Base-by-base conservation (phyloP, 2,113 vertebrate genomes). In the Potamarius usumacintae region DNA sequence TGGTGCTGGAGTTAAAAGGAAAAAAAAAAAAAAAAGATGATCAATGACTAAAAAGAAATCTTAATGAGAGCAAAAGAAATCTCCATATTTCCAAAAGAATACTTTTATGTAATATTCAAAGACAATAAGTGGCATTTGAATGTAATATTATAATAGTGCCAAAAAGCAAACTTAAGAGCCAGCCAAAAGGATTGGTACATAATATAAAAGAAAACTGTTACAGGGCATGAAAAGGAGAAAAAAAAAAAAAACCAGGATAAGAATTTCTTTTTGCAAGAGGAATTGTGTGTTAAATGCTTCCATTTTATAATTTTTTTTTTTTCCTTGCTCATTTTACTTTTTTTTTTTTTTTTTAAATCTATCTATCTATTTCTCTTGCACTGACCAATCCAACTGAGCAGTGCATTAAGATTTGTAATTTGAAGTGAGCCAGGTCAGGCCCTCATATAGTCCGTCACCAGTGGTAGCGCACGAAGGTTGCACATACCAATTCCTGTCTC, bases 401-500 rank as follows among this genome's bases (percentile, higher is more conserved):
- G 90, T 94, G 93, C 96, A 96, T 98, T 99, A 99, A 87, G 97
- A 97, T 96, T 99, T 99, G 94, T 99, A 99, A 94, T 99, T 99
- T 93, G 98, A 99, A 86, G 98, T 99, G 92, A 99, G 97, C 98
- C 98, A 99, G 92, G 98, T 99, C 92, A 99, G 97, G 92, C 98
- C 98, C 94, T 99, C 98, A 65, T 96, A 98, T 81, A 99, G 97
- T 96, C 98, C 98, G 67, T 99, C 98, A 90, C 98, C 98, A 5
- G 97, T 94, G 22, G 97, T 97, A 60, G 98, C 98, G 90, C 98
- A 99, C 85, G 98, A 97, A 85, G 98, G 98, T 96, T 99, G 98
- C 95, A 99, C 98, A 92, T 99, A 99, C 98, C 98, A 99, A 96
- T 99, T 99, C 94, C 98, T 97, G 95, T 99, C 98, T 91, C 98